These are phyloP conservation scores for Scophthalmus maximus DNA, from an alignment of 2,113 vertebrate genomes.

Conservation along the genomic window DNA sequence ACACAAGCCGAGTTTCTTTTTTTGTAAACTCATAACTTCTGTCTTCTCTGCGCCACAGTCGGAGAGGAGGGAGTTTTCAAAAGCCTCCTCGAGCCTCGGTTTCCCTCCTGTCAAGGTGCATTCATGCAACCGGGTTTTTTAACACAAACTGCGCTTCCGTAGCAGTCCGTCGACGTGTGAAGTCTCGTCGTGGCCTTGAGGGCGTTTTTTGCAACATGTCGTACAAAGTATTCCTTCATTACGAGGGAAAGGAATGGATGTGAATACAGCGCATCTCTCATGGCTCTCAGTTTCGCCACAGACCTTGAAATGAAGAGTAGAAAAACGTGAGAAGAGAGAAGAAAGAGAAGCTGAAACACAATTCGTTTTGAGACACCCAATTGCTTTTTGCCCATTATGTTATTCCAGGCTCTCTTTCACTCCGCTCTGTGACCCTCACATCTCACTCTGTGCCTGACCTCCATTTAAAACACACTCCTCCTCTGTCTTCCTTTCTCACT, in stretches of 20 bases:
- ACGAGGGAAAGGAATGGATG: constrained; percentile 12
- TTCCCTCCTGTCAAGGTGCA: not conserved
- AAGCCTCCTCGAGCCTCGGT: not conserved
- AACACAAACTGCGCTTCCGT: no score
- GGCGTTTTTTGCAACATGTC: constrained; percentile 53
- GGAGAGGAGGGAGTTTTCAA: not conserved
- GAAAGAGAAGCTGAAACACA: constrained; percentile 5
- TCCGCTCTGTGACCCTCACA: constrained; percentile 53
- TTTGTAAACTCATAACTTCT: not conserved
- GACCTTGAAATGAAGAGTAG: constrained; percentile 13
- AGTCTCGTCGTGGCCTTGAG: constrained; percentile 43
- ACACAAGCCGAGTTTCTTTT: not conserved
- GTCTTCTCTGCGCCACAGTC: not conserved
- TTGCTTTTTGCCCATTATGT: constrained; percentile 59
- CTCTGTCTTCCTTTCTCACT: constrained; percentile 9
- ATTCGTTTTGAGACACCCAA: constrained; percentile 44
- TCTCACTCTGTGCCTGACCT: constrained; percentile 53
- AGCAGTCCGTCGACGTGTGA: constrained; percentile 30
- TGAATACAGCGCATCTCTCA: constrained; percentile 7
- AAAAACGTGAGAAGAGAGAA: not conserved
- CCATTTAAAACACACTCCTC: constrained; percentile 46
- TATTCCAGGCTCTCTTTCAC: constrained; percentile 47
- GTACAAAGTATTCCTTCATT: constrained; percentile 36
- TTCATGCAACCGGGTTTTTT: constrained; percentile 23
- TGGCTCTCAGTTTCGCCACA: constrained; percentile 1